These are phyloP conservation scores for Lutraria rhynchaena DNA, from an alignment of 1,140 invertebrate genomes.

Conservation along the genomic window DNA sequence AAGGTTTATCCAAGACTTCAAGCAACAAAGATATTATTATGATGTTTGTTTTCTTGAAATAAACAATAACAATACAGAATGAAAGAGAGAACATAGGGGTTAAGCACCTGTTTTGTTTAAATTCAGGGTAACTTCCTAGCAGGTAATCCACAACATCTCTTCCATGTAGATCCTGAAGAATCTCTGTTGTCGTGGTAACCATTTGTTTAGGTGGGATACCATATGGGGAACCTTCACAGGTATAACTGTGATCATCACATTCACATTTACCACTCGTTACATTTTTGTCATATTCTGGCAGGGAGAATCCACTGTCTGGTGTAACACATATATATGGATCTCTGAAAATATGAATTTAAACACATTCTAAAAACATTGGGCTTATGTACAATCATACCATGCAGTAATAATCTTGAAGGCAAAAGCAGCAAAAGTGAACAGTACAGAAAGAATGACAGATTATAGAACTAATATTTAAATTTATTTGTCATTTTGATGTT, in stretches of 20 bases:
- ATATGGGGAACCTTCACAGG: constrained; percentile 59
- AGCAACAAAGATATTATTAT: too few species aligned
- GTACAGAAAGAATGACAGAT: too few species aligned
- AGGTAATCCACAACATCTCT: constrained; percentile 68
- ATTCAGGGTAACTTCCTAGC: constrained; percentile 69
- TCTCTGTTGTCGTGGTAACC: constrained; percentile 60
- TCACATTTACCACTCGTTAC: constrained; percentile 54
- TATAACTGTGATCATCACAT: constrained; percentile 64
- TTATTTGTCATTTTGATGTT: too few species aligned
- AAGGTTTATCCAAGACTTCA: too few species aligned
- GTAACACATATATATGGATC: constrained; percentile 56
- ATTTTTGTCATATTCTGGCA: constrained; percentile 2
- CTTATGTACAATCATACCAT: too few species aligned
- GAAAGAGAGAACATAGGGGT: too few species aligned
- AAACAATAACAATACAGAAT: too few species aligned
- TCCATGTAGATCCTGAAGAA: constrained; percentile 66
- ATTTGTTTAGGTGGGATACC: constrained; percentile 45
- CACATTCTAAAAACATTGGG: too few species aligned
- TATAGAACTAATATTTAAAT: too few species aligned
- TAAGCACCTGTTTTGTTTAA: constrained; percentile 69
- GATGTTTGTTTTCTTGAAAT: too few species aligned
- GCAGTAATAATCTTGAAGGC: too few species aligned
- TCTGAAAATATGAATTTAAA: constrained; percentile 5
- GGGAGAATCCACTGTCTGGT: constrained; percentile 47
- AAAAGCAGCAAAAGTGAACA: too few species aligned